phyloP scores from a whole-genome alignment of 1,140 invertebrate species.

The Aphaenogaster floridana region DNA sequence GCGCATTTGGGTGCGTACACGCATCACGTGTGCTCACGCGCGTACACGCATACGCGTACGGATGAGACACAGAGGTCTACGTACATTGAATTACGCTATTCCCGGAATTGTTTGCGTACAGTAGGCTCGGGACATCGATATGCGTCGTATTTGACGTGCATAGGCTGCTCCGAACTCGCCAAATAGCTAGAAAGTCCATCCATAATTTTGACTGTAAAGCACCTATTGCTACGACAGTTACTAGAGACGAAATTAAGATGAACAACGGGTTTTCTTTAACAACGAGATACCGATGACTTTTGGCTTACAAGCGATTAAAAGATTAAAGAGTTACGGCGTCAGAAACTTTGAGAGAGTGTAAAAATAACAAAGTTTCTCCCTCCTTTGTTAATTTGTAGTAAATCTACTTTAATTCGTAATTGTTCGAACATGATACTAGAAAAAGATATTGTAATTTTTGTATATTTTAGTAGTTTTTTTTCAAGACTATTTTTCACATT shows the following conservation, averaged over 20 bases:
- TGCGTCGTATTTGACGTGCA: constrained; percentile 51
- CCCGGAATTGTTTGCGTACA: constrained; percentile 50
- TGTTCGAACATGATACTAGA: neutral
- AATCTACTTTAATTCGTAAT: neutral
- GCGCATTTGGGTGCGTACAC: constrained; percentile 21
- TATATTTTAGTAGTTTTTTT: neutral
- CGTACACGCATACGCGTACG: neutral
- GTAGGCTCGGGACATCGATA: constrained; percentile 46
- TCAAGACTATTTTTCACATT: too few species aligned
- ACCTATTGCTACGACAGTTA: neutral
- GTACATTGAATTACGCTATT: constrained; percentile 54
- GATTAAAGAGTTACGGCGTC: neutral
- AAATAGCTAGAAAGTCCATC: neutral
- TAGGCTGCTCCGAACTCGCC: constrained; percentile 24
- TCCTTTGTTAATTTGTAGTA: neutral
- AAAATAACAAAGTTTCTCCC: neutral
- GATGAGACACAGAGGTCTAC: constrained; percentile 41
- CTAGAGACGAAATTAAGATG: neutral
- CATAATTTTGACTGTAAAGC: neutral
- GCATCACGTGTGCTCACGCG: constrained; percentile 31
- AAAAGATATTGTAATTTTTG: neutral
- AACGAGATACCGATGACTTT: neutral
- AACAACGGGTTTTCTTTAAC: neutral
- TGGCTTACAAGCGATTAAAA: neutral
- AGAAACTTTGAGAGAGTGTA: neutral